Evolutionary conservation across 1,140 invertebrate genomes (phyloP).

Genomic region (Patella vulgata): DNA sequence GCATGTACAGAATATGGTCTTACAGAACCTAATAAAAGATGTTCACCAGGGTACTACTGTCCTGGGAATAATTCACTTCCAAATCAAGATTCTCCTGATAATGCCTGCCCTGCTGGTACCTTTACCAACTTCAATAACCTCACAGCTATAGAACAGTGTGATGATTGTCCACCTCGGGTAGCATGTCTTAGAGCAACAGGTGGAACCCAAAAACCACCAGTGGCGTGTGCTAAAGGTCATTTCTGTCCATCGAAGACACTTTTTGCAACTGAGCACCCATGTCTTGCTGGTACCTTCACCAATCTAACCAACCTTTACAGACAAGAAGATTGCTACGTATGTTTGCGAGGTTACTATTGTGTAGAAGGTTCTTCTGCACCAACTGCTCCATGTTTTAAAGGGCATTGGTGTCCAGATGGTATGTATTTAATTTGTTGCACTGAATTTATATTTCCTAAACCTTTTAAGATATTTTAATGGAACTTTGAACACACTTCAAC

Average conservation of each 20-base stretch:
- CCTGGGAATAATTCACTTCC: constrained; percentile 51
- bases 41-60: constrained; percentile 62
- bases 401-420: constrained; percentile 61
- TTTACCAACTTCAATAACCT: constrained; percentile 59
- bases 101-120: constrained; percentile 60
- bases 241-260: constrained; percentile 56
- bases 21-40: constrained; percentile 52
- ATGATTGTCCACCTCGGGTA: constrained; percentile 42
- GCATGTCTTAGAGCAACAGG: constrained; percentile 55
- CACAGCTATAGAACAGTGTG: constrained; percentile 55
- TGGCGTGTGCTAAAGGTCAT: constrained; percentile 55
- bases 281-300: constrained; percentile 57
- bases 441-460: not conserved
- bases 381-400: constrained; percentile 45
- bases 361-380: constrained; percentile 50
- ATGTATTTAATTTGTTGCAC: constrained; percentile 10
- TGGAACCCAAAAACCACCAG: constrained; percentile 58
- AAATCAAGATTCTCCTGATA: constrained; percentile 41
- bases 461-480: not conserved
- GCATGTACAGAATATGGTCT: constrained; percentile 57
- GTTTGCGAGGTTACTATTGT: constrained; percentile 60
- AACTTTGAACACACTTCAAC: too few species aligned
- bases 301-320: constrained; percentile 57
- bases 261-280: constrained; percentile 45
- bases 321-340: constrained; percentile 52